Evolutionary conservation across 2,888 invertebrate genomes (phyloP).

Genomic region (Euzetes globulus): DNA sequence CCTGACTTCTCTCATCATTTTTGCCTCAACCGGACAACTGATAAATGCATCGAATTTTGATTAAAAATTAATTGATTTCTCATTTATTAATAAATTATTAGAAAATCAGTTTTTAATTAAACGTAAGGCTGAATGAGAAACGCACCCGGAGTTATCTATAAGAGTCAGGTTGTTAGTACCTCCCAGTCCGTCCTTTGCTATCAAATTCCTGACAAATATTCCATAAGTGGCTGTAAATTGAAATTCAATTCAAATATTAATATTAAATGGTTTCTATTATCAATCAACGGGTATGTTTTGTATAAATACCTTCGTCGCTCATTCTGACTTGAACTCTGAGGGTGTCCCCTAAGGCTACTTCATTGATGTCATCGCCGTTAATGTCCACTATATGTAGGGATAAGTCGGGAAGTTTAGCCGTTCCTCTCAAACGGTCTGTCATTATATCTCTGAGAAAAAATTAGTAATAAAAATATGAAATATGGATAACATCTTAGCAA

Average conservation of each 20-base stretch:
- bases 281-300: not conserved
- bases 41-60: not conserved
- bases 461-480: not conserved
- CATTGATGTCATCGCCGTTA: slow-evolving; percentile 41
- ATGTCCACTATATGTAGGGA: slow-evolving; percentile 42
- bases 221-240: slow-evolving; percentile 59
- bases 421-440: slow-evolving; percentile 41
- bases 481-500: not conserved
- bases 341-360: slow-evolving; percentile 42
- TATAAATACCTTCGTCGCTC: slow-evolving; percentile 41
- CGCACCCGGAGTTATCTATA: slow-evolving; percentile 43
- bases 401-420: slow-evolving; percentile 41
- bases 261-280: too few species aligned
- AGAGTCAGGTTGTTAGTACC: slow-evolving; percentile 42
- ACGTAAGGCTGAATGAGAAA: not conserved
- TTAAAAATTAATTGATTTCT: not conserved
- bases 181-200: slow-evolving; percentile 73
- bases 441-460: slow-evolving; percentile 40
- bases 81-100: not conserved
- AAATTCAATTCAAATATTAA: not conserved
- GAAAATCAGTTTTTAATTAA: not conserved
- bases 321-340: slow-evolving; percentile 43
- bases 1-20: slow-evolving; percentile 43
- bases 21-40: slow-evolving; percentile 43
- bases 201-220: slow-evolving; percentile 85